A percentile compares a stretch with the other conserved stretches of the same genome.
These are phyloP conservation scores for Oegoconia quadripuncta DNA, from an alignment of 2,888 invertebrate genomes.

Conservation along the genomic window DNA sequence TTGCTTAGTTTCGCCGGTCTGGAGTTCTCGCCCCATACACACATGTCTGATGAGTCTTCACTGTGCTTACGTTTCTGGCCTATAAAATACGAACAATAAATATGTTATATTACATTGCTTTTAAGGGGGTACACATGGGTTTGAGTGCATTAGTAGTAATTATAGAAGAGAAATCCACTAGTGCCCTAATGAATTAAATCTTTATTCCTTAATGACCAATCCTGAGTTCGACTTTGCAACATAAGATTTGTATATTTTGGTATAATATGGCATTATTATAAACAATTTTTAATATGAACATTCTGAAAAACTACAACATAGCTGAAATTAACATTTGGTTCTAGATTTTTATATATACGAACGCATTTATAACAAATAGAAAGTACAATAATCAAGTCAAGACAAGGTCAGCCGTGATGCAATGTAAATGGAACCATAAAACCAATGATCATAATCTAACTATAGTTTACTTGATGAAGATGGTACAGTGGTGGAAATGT, in stretches of 20 bases:
- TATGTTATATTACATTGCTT: slow-evolving; percentile 4
- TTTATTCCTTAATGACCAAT: too few relatives aligned
- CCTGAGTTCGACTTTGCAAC: too few relatives aligned
- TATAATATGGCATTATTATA: too few relatives aligned
- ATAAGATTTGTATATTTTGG: too few relatives aligned
- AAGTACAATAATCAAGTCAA: slow-evolving; percentile 38
- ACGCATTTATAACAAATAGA: slow-evolving; percentile 38
- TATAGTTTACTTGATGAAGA: not conserved
- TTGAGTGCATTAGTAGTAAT: too few relatives aligned
- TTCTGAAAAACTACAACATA: not conserved
- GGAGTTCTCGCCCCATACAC: slow-evolving; percentile 48
- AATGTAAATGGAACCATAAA: slow-evolving; percentile 4
- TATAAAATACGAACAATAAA: slow-evolving; percentile 31
- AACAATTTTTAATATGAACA: too few relatives aligned
- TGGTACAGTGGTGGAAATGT: not conserved
- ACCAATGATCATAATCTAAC: not conserved
- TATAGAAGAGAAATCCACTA: too few relatives aligned
- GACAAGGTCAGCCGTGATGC: slow-evolving; percentile 20
- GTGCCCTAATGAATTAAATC: too few relatives aligned
- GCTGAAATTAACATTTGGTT: not conserved
- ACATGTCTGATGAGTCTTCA: slow-evolving; percentile 47
- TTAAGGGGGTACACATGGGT: too few relatives aligned
- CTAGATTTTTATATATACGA: slow-evolving; percentile 8
- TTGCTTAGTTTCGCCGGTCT: slow-evolving; percentile 61
- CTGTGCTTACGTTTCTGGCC: slow-evolving; percentile 66